Conservation (phyloP, 2,797 vertebrate species). For the Alectoris magna region DNA sequence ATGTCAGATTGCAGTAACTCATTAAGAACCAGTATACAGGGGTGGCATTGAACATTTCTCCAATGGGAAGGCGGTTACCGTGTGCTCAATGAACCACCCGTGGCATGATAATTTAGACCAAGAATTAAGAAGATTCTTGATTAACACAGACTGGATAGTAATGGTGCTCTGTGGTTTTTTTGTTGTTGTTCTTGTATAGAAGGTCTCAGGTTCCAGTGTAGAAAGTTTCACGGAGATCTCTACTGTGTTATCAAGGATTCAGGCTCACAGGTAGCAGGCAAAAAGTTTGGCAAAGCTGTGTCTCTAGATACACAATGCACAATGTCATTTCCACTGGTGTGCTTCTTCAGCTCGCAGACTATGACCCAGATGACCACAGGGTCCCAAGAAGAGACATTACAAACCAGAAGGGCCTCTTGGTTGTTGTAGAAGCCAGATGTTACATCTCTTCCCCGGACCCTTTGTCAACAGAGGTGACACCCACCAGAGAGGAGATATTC, state of each 20-base stretch:
- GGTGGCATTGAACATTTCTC: not conserved
- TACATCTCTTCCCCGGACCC: not conserved
- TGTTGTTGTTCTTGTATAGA: not conserved
- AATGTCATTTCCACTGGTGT: not conserved
- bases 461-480: not conserved
- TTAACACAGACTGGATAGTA: not conserved
- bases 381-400: not conserved
- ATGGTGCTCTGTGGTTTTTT: not conserved
- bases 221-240: not conserved
- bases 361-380: rapidly evolving
- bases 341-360: not conserved
- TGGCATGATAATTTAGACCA: not conserved
- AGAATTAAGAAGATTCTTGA: not conserved
- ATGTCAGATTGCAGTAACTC: not conserved
- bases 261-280: not conserved
- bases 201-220: not conserved
- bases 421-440: not conserved
- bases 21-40: not conserved
- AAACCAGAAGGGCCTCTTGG: not conserved
- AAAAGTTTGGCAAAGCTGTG: not conserved
- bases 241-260: not conserved
- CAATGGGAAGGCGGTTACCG: not conserved
- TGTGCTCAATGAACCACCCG: not conserved
- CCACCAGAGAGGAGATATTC: not conserved
- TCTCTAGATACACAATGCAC: not conserved